phyloP scores from a whole-genome alignment of 2,113 vertebrate species.

The Vidua macroura region DNA sequence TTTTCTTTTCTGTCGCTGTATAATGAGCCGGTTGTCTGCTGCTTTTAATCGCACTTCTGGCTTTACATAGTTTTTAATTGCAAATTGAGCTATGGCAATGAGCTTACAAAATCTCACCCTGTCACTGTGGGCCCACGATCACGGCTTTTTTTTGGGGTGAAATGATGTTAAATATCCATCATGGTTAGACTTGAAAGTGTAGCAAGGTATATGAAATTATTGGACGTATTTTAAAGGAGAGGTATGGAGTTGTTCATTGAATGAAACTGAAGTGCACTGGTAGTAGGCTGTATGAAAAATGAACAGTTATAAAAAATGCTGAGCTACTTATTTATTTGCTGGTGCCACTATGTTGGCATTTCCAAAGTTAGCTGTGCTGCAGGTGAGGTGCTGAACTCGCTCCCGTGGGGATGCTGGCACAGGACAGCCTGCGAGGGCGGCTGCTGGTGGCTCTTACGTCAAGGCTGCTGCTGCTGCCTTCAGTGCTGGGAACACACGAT shows the following conservation, averaged over 20 bases:
- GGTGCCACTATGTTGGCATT: background rate
- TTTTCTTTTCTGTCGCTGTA: constrained; percentile 26
- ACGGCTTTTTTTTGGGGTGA: background rate
- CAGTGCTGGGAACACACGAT: rapidly evolving
- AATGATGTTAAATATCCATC: background rate
- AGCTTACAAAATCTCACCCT: constrained; percentile 7
- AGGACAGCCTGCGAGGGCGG: background rate
- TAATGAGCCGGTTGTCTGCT: constrained; percentile 40
- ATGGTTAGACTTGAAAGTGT: background rate
- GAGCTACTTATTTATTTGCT: background rate
- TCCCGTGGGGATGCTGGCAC: background rate
- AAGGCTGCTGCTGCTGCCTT: background rate
- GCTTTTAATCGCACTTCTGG: constrained; percentile 17
- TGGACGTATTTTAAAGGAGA: background rate
- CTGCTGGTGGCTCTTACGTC: rapidly evolving
- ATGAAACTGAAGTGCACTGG: background rate
- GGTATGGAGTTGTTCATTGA: background rate
- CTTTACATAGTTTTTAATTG: constrained; percentile 40
- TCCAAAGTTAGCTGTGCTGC: background rate
- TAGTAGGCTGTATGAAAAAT: background rate
- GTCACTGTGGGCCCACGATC: background rate
- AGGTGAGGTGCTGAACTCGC: background rate
- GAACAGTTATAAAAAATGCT: background rate
- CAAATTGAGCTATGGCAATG: background rate
- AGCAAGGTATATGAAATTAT: background rate